Evolutionary conservation across 2,797 vertebrate genomes (phyloP).

Genomic region (Pristis pectinata): DNA sequence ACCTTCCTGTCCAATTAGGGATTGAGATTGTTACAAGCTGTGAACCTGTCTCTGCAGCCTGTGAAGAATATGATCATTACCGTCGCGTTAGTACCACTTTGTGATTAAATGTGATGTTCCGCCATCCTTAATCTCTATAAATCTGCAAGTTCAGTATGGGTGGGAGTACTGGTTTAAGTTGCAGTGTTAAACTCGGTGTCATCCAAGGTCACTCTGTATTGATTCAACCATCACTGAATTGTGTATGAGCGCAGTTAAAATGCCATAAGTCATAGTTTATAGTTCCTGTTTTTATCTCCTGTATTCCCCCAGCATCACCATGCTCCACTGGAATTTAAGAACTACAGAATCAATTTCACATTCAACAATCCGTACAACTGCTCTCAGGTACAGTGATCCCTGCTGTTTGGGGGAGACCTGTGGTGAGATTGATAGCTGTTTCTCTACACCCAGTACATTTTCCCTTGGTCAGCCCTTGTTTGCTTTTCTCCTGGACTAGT

Average conservation of each 20-base stretch:
- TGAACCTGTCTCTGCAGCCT: not conserved
- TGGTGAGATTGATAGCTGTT: not conserved
- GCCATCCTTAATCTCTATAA: not conserved
- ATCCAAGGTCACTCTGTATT: constrained; percentile 10
- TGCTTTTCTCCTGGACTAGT: not conserved
- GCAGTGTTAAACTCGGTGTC: not conserved
- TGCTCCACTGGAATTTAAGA: not conserved
- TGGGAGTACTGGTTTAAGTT: not conserved
- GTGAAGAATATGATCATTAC: not conserved
- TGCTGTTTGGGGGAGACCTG: not conserved
- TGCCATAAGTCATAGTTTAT: not conserved
- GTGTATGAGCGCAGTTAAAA: not conserved
- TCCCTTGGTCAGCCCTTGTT: not conserved
- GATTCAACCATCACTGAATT: not conserved
- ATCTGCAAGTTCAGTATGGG: no score
- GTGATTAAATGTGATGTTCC: not conserved
- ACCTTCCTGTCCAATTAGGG: not conserved
- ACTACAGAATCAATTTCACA: constrained; percentile 19
- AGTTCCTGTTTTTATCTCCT: no score
- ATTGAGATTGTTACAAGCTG: not conserved
- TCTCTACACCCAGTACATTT: not conserved
- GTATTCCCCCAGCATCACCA: not conserved
- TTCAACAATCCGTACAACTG: not conserved
- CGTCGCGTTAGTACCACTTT: not conserved
- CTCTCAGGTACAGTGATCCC: not conserved